A percentile compares a stretch with the other conserved stretches of the same genome.
These are phyloP conservation scores for Drosophila bocki DNA, from an alignment of 1,140 invertebrate genomes.

Conservation along the genomic window DNA sequence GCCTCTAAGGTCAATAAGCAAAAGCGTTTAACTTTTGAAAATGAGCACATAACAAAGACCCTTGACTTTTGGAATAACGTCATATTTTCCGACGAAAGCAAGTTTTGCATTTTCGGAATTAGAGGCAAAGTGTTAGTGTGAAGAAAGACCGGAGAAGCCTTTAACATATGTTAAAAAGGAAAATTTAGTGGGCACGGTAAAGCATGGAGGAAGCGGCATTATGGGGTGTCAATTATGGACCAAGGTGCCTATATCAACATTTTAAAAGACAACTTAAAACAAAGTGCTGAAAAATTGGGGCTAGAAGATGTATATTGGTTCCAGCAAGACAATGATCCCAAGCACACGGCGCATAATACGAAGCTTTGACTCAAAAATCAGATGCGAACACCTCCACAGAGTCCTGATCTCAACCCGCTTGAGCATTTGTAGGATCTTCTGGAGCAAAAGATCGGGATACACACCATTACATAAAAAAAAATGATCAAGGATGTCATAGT, in stretches of 20 bases:
- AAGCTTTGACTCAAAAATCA: too few species aligned
- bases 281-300: constrained; percentile 19
- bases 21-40: neutral
- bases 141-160: constrained; percentile 40
- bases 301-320: too few species aligned
- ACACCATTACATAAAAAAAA: too few species aligned
- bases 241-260: constrained; percentile 43
- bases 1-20: neutral
- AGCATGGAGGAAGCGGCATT: constrained; percentile 71
- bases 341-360: too few species aligned
- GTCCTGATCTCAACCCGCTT: too few species aligned
- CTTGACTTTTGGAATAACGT: neutral
- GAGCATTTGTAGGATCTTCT: too few species aligned
- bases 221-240: constrained; percentile 71
- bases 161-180: constrained; percentile 23
- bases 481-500: too few species aligned
- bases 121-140: constrained; percentile 35
- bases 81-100: constrained; percentile 63
- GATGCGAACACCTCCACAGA: too few species aligned
- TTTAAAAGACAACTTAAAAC: constrained; percentile 46
- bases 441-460: too few species aligned
- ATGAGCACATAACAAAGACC: neutral
- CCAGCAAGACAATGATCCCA: too few species aligned
- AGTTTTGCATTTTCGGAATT: constrained; percentile 59
- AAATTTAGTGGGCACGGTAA: constrained; percentile 74